Evolutionary conservation across 2,888 invertebrate species (phyloP), one percentile per base, ranked within the genome.

Genomic region (Melanostoma scalare): DNA sequence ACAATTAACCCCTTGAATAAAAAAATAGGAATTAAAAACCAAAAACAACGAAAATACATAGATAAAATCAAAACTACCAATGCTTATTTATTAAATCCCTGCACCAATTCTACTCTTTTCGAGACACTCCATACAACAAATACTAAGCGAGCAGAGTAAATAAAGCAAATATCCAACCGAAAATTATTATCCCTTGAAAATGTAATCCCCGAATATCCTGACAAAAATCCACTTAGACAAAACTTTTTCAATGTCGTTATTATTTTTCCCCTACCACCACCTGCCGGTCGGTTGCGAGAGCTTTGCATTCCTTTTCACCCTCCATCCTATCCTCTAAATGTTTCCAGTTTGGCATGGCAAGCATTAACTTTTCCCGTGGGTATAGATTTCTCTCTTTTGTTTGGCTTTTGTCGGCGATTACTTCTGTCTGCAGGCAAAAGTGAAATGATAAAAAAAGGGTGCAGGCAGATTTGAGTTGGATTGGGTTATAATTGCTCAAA

Each of bases 201-300:
- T 48, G 10, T 67, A 74, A 74, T 75, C 67, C 58, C 52, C 67
- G 35, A 67, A 74, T 65, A 74, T 65, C 73, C 73, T 73, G 55
- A 73, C 74, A 50, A 52, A 74, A 74, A 74, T 75, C 75, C 75
- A 75, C 75, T 75, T 58, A 75, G 67, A 75, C 44, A 46, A 75
- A 75, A 75, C 67, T 75, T 75, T 75, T 75, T 75, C 75, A 75
- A 75, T 75, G 75, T 75, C 75, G 75, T 58, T 75, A 68, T 68
- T 75, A 68, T 75, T 53, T 61, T 53, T 20, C 20, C 20, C n/a
- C 3, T 9, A 38, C 10, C 20, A 4, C 35, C 20, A 40, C 35
- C 33, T 33, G 40, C 56, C 31, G 3, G 3, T 46, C 38, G 20
- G 20, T 20, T 20, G 46, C 10, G 42, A 42, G 3, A 33, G 42